Percentiles rank a stretch among this genome's conserved stretches.
Evolutionary conservation across 1,140 invertebrate species (phyloP).

Genomic region (Proales similis): DNA sequence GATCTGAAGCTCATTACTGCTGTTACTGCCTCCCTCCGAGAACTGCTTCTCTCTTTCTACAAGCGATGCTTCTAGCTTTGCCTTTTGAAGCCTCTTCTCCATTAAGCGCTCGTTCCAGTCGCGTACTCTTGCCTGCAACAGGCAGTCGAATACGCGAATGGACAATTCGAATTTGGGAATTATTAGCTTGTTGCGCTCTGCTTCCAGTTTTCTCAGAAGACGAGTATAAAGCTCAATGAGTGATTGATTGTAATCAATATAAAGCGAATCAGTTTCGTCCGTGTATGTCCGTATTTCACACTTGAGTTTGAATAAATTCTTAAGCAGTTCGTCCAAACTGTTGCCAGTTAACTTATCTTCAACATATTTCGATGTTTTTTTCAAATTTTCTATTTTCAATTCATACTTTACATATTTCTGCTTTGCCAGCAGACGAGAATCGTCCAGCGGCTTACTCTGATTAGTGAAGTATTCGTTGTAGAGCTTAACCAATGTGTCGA

Average conservation of each 20-base stretch:
- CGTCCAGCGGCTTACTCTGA: conserved; percentile 13
- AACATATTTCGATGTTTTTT: conserved; percentile 17
- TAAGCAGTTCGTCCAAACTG: conserved; percentile 7
- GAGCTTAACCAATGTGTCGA: background rate
- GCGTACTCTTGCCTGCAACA: no score
- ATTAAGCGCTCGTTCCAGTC: no score
- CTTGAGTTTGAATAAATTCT: background rate
- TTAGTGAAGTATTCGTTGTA: conserved; percentile 31
- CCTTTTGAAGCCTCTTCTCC: no score
- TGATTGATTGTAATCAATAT: conserved; percentile 32
- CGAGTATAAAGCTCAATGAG: background rate
- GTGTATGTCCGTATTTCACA: background rate
- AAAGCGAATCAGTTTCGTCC: conserved; percentile 28
- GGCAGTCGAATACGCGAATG: no score
- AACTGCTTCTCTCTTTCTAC: no score
- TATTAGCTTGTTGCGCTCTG: background rate
- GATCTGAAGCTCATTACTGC: no score
- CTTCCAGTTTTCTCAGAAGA: conserved; percentile 14
- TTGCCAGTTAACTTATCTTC: background rate
- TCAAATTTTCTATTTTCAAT: conserved; percentile 17
- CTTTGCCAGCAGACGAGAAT: conserved; percentile 20
- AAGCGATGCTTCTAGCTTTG: no score
- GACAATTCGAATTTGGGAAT: no score
- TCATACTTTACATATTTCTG: conserved; percentile 11
- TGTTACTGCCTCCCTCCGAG: no score